Conservation (phyloP, 2,113 vertebrate species). For the Psittacula cyanocephala region DNA sequence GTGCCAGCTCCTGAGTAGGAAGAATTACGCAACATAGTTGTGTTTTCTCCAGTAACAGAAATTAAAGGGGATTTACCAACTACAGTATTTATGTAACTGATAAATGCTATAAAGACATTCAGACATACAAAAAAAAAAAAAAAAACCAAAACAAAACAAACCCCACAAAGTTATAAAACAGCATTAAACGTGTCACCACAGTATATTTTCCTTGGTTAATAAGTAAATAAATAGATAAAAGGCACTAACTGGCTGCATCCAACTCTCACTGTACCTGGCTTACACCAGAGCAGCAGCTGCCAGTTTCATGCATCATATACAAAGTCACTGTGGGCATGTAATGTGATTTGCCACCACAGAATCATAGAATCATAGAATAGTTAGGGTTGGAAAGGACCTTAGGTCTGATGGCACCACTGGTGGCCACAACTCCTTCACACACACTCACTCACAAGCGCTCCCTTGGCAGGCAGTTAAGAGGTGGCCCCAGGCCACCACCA, state of each 20-base stretch:
- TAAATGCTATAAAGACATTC: neutral
- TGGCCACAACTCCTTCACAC: accelerated
- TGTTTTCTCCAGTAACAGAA: neutral
- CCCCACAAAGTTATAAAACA: neutral
- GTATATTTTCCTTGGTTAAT: neutral
- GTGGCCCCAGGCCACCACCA: neutral
- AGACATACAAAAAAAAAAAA: neutral
- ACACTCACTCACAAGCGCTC: neutral
- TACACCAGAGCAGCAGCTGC: neutral
- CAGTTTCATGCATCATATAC: neutral
- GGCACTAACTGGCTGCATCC: neutral
- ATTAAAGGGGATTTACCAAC: neutral
- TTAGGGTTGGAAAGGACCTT: neutral
- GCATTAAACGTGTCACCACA: neutral
- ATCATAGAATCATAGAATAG: neutral
- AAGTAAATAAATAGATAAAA: neutral
- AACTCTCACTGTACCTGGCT: accelerated
- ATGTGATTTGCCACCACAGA: neutral
- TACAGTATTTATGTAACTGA: neutral
- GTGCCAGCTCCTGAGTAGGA: neutral
- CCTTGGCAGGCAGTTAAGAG: neutral
- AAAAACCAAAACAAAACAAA: neutral
- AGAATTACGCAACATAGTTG: neutral
- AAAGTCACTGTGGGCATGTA: accelerated
- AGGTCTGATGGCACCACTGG: neutral